Evolutionary conservation across 2,113 vertebrate genomes (phyloP).

Genomic region (Calonectris borealis): DNA sequence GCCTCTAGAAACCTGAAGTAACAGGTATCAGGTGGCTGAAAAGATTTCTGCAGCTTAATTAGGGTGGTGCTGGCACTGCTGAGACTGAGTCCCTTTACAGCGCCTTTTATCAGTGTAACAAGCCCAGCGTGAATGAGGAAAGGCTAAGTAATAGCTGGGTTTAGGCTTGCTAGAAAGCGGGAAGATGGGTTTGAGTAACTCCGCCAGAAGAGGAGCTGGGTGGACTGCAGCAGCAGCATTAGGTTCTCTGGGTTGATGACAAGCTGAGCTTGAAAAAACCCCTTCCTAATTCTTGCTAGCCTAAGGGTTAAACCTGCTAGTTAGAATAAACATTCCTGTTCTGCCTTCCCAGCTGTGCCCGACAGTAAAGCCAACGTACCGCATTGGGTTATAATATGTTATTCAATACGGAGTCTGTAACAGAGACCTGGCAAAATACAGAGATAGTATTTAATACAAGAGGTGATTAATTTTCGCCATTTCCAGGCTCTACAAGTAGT

Average conservation of each 20-base stretch:
- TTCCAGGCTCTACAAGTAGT: background rate
- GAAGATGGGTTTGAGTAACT: background rate
- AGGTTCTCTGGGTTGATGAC: background rate
- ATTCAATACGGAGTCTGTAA: background rate
- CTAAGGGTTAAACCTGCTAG: background rate
- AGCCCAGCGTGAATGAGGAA: background rate
- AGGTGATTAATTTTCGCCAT: background rate
- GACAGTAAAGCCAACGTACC: background rate
- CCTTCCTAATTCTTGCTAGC: background rate
- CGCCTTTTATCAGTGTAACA: background rate
- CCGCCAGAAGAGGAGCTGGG: background rate
- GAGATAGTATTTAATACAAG: background rate
- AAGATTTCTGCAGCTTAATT: background rate
- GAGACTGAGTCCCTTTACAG: background rate
- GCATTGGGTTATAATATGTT: background rate
- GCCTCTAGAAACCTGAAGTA: background rate
- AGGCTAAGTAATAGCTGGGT: background rate
- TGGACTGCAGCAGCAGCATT: accelerated
- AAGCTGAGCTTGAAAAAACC: background rate
- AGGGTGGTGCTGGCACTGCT: background rate
- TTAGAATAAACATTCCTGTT: background rate
- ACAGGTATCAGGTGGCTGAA: background rate
- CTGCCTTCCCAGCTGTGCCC: background rate
- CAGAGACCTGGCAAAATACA: background rate
- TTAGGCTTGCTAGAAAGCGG: background rate